Evolutionary conservation across 2,797 vertebrate species (phyloP), one percentile per base, ranked within the genome.

Genomic region (Phoebastria nigripes): DNA sequence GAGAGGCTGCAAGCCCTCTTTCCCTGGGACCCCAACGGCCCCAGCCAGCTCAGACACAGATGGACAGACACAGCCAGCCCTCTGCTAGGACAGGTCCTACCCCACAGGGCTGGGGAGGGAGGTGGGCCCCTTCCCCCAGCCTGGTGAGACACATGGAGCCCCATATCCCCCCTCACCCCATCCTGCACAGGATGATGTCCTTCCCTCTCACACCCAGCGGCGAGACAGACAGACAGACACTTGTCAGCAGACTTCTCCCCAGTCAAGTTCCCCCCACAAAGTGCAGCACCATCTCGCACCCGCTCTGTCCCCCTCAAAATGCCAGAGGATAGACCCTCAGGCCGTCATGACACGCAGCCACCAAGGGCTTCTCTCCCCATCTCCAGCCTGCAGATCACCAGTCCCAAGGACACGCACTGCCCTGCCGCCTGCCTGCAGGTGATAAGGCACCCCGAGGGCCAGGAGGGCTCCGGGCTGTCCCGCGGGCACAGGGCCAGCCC

Each of bases 401-500:
- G 73, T 22, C 59, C 37, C 80, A n/a, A 37, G 66, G 54, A 42
- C 74, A 31, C 7, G 2, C 2, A 1, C 67, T 8, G 3, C 29
- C 26, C n/a, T 28, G 28, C n/a, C 3, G 4, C 49, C 63, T 78
- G 76, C 51, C 62, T 0, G 0, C 4, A 12, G 12, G 20, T 1
- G 51, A 93, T 70, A 78, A 3, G 12, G 66, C 8, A 16, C 17
- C 31, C 8, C 1, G 15, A 19, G 20, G 47, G 25, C 63, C 26
- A 8, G 51, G 42, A 79, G 31, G 17, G 58, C 62, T 91, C 46
- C 1, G 1, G 21, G 56, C 35, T 62, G 39, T 58, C 41, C 67
- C 6, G 1, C 0, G 0, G 29, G 54, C 5, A 0, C 49, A 41
- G 21, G 21, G 51, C 35, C 46, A 55, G 18, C 46, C 5, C 0